A percentile compares a stretch with the other conserved stretches of the same genome.
These are phyloP conservation scores for Lepus townsendii DNA, from an alignment of 2,797 vertebrate genomes.

Conservation along the genomic window DNA sequence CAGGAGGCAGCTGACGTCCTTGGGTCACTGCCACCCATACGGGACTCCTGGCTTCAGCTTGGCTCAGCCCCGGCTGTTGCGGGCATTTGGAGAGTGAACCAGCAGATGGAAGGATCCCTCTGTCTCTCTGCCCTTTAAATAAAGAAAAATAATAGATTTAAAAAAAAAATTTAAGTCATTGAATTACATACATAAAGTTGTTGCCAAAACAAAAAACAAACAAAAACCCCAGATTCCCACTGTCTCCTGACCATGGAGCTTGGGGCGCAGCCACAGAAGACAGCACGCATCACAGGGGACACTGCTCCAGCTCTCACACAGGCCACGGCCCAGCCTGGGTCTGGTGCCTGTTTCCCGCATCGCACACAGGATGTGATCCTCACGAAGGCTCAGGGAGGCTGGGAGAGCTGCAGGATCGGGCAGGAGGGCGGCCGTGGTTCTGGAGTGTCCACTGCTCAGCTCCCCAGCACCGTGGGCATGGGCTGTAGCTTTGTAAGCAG, in stretches of 20 bases:
- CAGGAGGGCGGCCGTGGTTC: background rate
- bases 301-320: background rate
- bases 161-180: too few species aligned
- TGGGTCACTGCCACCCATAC: too few species aligned
- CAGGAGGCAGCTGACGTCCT: too few species aligned
- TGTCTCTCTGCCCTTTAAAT: too few species aligned
- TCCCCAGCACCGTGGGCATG: background rate
- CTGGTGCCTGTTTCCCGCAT: fast-evolving
- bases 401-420: too few species aligned
- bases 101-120: too few species aligned
- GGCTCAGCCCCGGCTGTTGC: too few species aligned
- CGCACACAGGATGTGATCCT: background rate
- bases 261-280: background rate
- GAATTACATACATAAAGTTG: background rate
- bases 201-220: too few species aligned
- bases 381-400: background rate
- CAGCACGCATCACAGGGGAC: background rate
- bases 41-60: too few species aligned
- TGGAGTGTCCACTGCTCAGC: background rate
- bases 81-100: too few species aligned
- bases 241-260: background rate
- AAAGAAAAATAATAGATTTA: too few species aligned
- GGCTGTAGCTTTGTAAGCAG: background rate
- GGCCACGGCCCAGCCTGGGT: background rate
- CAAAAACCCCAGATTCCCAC: background rate